A percentile compares a stretch with the other conserved stretches of the same genome.
Conservation (phyloP, 2,113 vertebrate genomes). For the Epinephelus fuscoguttatus region DNA sequence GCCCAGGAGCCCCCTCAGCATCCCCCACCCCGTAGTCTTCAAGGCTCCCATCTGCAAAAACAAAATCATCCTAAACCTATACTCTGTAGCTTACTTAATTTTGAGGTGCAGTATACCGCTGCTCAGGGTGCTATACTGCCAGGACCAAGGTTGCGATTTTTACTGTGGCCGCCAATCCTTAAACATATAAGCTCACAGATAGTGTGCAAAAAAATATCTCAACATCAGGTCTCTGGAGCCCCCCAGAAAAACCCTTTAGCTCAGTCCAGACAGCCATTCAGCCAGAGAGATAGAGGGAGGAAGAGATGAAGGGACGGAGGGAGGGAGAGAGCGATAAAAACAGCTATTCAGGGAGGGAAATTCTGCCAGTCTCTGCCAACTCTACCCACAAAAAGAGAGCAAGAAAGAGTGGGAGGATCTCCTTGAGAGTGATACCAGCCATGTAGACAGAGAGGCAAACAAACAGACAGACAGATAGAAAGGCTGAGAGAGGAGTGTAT, state of each 20-base stretch:
- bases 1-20: constrained; percentile 48
- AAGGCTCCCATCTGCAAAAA: constrained; percentile 27
- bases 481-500: constrained; percentile 25
- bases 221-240: constrained; percentile 44
- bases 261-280: constrained; percentile 55
- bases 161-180: constrained; percentile 6
- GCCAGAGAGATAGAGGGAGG: constrained; percentile 44
- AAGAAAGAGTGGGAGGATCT: constrained; percentile 56
- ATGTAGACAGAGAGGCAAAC: constrained; percentile 51
- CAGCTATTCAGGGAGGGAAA: constrained; percentile 53
- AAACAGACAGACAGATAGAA: constrained; percentile 30
- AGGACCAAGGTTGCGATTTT: background rate
- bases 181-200: constrained; percentile 29
- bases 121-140: too few relatives aligned
- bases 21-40: constrained; percentile 56
- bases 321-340: constrained; percentile 57
- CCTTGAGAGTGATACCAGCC: constrained; percentile 55
- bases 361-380: constrained; percentile 51
- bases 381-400: constrained; percentile 47
- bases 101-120: too few relatives aligned
- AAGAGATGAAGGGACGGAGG: constrained; percentile 33
- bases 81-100: too few relatives aligned
- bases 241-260: constrained; percentile 35
- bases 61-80: too few relatives aligned
- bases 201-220: constrained; percentile 32